Evolutionary conservation across 2,888 invertebrate species (phyloP).

Genomic region (Drosophila suboccidentalis): DNA sequence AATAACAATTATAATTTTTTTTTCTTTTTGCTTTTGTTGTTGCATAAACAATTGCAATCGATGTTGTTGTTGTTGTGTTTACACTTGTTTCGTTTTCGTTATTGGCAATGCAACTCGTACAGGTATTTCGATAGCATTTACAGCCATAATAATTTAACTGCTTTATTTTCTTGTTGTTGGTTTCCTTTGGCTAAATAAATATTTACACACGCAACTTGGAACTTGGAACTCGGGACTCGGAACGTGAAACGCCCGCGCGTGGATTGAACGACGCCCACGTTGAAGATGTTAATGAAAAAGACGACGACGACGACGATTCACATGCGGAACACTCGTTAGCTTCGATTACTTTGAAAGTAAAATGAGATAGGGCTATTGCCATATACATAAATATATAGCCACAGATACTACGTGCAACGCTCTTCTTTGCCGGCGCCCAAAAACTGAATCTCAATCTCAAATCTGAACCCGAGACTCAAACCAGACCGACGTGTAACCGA

Average conservation of each 20-base stretch:
- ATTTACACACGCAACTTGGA: slow-evolving; percentile 52
- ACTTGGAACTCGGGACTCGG: slow-evolving; percentile 12
- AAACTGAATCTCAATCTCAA: slow-evolving; percentile 5
- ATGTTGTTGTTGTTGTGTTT: slow-evolving; percentile 32
- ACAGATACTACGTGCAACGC: slow-evolving; percentile 14
- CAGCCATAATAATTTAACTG: slow-evolving; percentile 56
- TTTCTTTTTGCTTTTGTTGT: slow-evolving; percentile 17
- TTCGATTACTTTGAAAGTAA: slow-evolving; percentile 38
- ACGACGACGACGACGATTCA: slow-evolving; percentile 28
- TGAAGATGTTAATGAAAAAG: slow-evolving; percentile 31
- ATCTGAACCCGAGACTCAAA: slow-evolving; percentile 4
- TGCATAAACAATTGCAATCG: slow-evolving; percentile 72
- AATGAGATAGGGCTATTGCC: slow-evolving; percentile 33
- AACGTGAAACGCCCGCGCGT: slow-evolving; percentile 59
- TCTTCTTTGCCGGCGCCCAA: slow-evolving; percentile 12
- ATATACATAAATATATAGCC: slow-evolving; percentile 8
- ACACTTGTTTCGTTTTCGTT: slow-evolving; percentile 48
- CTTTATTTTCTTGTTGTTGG: slow-evolving; percentile 47
- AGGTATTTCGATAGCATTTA: slow-evolving; percentile 43
- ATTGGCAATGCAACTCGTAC: slow-evolving; percentile 24
- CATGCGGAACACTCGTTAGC: slow-evolving; percentile 40
- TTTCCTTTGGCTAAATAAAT: slow-evolving; percentile 40
- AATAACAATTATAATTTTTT: slow-evolving; percentile 55
- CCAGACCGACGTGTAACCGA: slow-evolving; percentile 16
- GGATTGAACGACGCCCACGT: slow-evolving; percentile 27